A percentile compares a stretch with the other conserved stretches of the same genome.
phyloP scores from a whole-genome alignment of 2,113 vertebrate species.

The Cyprinodon brontotheroides region DNA sequence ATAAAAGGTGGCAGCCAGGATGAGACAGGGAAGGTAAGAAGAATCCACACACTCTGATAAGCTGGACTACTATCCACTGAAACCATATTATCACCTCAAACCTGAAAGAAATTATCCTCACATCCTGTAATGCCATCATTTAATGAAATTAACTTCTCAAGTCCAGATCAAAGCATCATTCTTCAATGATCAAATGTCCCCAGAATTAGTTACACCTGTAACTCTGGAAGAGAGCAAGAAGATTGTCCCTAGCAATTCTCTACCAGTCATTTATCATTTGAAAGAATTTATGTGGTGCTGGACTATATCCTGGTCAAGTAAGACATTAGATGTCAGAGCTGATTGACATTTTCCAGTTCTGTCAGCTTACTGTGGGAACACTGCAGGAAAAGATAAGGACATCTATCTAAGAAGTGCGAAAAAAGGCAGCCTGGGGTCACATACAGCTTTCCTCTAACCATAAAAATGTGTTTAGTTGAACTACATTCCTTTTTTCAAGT shows the following conservation, averaged over 20 bases:
- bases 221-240: slow-evolving; percentile 43
- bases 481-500: slow-evolving; percentile 62
- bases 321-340: slow-evolving; percentile 69
- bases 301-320: slow-evolving; percentile 66
- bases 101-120: slow-evolving; percentile 36
- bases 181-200: slow-evolving; percentile 38
- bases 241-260: slow-evolving; percentile 35
- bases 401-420: slow-evolving; percentile 70
- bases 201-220: slow-evolving; percentile 36
- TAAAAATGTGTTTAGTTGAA: slow-evolving; percentile 60
- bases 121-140: slow-evolving; percentile 35
- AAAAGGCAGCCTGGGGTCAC: slow-evolving; percentile 73
- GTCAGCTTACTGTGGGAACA: slow-evolving; percentile 70
- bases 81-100: slow-evolving; percentile 76
- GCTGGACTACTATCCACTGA: slow-evolving; percentile 74
- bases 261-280: slow-evolving; percentile 69
- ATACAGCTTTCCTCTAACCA: slow-evolving; percentile 61
- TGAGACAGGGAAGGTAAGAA: slow-evolving; percentile 85
- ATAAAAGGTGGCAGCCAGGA: slow-evolving; percentile 84
- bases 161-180: slow-evolving; percentile 19
- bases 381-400: slow-evolving; percentile 79
- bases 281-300: slow-evolving; percentile 69
- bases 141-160: slow-evolving; percentile 34
- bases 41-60: slow-evolving; percentile 79
- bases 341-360: slow-evolving; percentile 76